Conservation (phyloP, 2,113 vertebrate species). For the Sminthopsis crassicaudata region DNA sequence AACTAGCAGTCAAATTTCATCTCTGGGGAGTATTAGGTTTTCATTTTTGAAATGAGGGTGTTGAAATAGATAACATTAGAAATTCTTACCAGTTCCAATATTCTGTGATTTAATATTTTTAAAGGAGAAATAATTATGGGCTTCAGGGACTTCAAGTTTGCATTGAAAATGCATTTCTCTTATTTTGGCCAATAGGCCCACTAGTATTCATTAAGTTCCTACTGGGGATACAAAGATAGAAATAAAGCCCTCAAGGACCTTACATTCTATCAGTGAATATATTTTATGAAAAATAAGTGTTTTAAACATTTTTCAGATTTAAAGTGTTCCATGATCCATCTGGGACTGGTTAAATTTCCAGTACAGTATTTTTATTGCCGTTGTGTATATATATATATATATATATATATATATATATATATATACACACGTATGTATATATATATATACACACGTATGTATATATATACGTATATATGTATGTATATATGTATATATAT, state of each 20-base stretch:
- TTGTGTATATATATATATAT: neutral
- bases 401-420: too few relatives aligned
- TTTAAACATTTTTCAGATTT: constrained; percentile 53
- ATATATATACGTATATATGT: too few relatives aligned
- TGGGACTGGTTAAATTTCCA: neutral
- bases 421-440: too few relatives aligned
- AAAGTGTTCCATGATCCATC: constrained; percentile 46
- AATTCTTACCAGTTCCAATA: neutral
- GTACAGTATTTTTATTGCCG: neutral
- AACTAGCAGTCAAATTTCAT: neutral
- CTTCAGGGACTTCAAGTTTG: neutral
- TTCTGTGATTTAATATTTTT: neutral
- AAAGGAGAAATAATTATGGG: neutral
- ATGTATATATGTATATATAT: too few relatives aligned
- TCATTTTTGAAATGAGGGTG: neutral
- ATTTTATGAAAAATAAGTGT: neutral
- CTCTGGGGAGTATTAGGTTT: neutral
- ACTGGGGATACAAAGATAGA: neutral
- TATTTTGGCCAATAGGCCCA: neutral
- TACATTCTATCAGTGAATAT: neutral
- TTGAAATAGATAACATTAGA: neutral
- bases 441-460: too few relatives aligned
- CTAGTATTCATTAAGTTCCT: neutral
- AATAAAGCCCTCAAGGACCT: neutral
- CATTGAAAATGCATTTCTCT: neutral